Evolutionary conservation across 2,888 invertebrate genomes (phyloP).

Genomic region (Lithophane socia): DNA sequence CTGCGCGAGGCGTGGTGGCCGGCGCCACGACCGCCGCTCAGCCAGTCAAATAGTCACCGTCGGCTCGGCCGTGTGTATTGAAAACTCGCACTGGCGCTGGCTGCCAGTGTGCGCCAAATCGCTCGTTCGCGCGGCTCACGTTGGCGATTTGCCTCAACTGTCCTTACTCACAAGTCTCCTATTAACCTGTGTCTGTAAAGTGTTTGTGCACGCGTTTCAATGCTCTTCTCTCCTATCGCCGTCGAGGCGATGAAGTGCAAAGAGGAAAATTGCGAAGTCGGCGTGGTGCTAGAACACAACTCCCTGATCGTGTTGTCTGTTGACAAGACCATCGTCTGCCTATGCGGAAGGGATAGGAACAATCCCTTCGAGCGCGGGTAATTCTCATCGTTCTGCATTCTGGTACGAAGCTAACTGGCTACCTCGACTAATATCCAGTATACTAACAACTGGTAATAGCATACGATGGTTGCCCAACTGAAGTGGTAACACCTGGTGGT

Average conservation of each 20-base stretch:
- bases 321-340: slow-evolving; percentile 89
- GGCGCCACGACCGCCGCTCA: slow-evolving; percentile 78
- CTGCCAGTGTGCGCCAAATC: slow-evolving; percentile 87
- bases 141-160: slow-evolving; percentile 77
- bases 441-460: slow-evolving; percentile 65
- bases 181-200: slow-evolving; percentile 76
- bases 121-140: slow-evolving; percentile 79
- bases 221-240: slow-evolving; percentile 90
- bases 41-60: slow-evolving; percentile 88
- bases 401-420: slow-evolving; percentile 75
- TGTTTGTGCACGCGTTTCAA: slow-evolving; percentile 86
- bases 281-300: slow-evolving; percentile 89
- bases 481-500: slow-evolving; percentile 47
- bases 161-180: slow-evolving; percentile 65
- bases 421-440: slow-evolving; percentile 68
- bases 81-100: slow-evolving; percentile 82
- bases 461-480: slow-evolving; percentile 58
- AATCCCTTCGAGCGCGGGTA: slow-evolving; percentile 90
- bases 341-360: slow-evolving; percentile 87
- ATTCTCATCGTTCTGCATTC: slow-evolving; percentile 77
- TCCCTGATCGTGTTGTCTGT: slow-evolving; percentile 88
- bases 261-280: slow-evolving; percentile 90
- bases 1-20: slow-evolving; percentile 86
- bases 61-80: slow-evolving; percentile 84
- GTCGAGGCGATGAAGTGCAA: slow-evolving; percentile 90